Evolutionary conservation across 2,113 vertebrate genomes (phyloP), one percentile per base, ranked within the genome.

Genomic region (Serilophus lunatus): DNA sequence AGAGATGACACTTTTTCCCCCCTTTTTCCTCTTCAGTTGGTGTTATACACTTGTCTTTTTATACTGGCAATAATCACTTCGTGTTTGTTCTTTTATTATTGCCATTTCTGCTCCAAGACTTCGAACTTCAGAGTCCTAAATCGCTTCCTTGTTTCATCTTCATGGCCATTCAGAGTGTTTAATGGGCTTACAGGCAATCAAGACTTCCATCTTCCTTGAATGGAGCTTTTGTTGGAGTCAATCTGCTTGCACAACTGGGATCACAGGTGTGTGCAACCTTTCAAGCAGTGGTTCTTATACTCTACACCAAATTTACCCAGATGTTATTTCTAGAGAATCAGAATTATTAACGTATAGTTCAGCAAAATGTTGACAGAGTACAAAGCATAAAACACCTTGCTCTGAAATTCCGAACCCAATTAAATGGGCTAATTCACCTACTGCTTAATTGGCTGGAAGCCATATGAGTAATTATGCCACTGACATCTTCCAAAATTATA

Each of bases 401-500:
- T 2, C 95, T 93, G 86, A 95, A 96, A 96, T 83, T 97, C 92
- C 92, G 92, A 96, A 96, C 96, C 94, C 97, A 96, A 95, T 98
- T 98, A 98, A 97, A 96, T 47, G 93, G 97, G 92, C 96, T 96
- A 97, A 97, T 97, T 97, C 95, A 97, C 96, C 97, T 96, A 96
- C 95, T 93, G 96, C 95, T 98, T 98, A 98, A 98, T 98, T 98
- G 96, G 97, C 97, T 97, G 95, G 87, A 82, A 97, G 96, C 97
- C 96, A 97, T 96, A 60, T 97, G 97, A 98, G 96, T 97, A 98
- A 98, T 98, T 97, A 97, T 57, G 70, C 95, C 93, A 88, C 95
- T 97, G 96, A 97, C 97, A 97, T 97, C 95, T 97, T 90, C 96
- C 95, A 97, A 97, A 98, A 98, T 97, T 82, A 98, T 98, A 98